These are phyloP conservation scores for Muraenolepis orangiensis DNA, from an alignment of 2,797 vertebrate species.

Conservation along the genomic window DNA sequence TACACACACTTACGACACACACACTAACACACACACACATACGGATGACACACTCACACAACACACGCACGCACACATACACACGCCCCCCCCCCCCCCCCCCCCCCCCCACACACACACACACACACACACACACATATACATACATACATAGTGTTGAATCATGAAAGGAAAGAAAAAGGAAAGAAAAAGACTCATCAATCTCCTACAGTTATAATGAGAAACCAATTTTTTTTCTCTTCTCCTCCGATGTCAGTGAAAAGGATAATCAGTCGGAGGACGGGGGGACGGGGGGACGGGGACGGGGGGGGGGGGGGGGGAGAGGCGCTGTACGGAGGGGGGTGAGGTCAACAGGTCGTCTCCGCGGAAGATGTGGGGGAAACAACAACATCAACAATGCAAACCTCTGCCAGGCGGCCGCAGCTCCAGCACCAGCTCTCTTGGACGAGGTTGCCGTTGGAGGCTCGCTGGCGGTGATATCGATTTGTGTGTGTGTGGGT, in stretches of 20 bases:
- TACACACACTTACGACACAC: neutral
- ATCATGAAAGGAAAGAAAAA: conserved; percentile 31
- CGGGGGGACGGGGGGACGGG: conserved; percentile 18
- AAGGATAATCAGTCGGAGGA: conserved; percentile 64
- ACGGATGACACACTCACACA: too few species aligned
- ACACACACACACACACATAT: too few species aligned
- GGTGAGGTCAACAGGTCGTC: conserved; percentile 58
- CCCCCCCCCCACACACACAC: too few species aligned
- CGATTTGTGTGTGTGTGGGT: conserved; percentile 11
- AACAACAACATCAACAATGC: conserved; percentile 32
- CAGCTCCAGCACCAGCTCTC: conserved; percentile 29
- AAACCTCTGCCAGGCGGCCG: conserved; percentile 39
- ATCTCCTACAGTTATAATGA: conserved; percentile 63
- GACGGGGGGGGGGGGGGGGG: neutral
- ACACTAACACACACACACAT: neutral
- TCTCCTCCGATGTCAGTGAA: conserved; percentile 37
- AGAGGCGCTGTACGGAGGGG: neutral
- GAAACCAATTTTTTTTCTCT: conserved; percentile 64
- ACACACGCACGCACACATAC: neutral
- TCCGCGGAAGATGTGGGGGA: conserved; percentile 41
- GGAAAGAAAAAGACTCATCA: conserved; percentile 45
- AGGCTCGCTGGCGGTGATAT: conserved; percentile 26
- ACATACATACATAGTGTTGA: conserved; percentile 53
- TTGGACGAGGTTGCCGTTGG: conserved; percentile 54
- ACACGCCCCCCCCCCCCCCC: neutral